These are phyloP conservation scores for Lepus timidus DNA, from an alignment of 2,113 vertebrate genomes.

Conservation along the genomic window DNA sequence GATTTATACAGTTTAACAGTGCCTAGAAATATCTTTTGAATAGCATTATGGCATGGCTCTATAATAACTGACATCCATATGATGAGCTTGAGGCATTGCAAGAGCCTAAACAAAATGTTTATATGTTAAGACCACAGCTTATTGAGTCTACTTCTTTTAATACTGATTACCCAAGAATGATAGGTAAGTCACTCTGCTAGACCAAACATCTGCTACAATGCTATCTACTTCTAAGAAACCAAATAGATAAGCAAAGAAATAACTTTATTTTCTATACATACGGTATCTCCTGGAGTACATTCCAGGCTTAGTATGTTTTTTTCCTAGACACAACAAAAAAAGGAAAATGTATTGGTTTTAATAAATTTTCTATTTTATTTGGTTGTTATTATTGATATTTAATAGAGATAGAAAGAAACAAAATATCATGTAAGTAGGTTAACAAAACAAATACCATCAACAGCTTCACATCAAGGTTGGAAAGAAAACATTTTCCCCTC, in stretches of 20 bases:
- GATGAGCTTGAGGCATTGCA: neutral
- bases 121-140: conserved; percentile 16
- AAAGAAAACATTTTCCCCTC: conserved; percentile 1
- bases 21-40: neutral
- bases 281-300: neutral
- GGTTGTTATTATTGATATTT: neutral
- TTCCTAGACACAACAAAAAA: neutral
- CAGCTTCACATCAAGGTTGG: neutral
- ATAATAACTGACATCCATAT: neutral
- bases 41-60: neutral
- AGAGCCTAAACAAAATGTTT: conserved; percentile 48
- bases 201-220: conserved; percentile 1
- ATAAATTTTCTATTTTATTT: conserved; percentile 34
- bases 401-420: neutral
- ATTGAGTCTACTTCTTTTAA: conserved; percentile 29
- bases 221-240: neutral
- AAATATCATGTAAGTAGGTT: neutral
- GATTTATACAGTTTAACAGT: conserved; percentile 32
- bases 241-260: conserved; percentile 39
- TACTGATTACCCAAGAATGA: conserved; percentile 16
- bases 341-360: conserved; percentile 20
- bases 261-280: conserved; percentile 31
- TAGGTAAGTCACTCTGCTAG: neutral
- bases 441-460: conserved; percentile 30
- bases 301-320: conserved; percentile 10